phyloP scores from a whole-genome alignment of 2,797 vertebrate species.

The Streptopelia turtur region DNA sequence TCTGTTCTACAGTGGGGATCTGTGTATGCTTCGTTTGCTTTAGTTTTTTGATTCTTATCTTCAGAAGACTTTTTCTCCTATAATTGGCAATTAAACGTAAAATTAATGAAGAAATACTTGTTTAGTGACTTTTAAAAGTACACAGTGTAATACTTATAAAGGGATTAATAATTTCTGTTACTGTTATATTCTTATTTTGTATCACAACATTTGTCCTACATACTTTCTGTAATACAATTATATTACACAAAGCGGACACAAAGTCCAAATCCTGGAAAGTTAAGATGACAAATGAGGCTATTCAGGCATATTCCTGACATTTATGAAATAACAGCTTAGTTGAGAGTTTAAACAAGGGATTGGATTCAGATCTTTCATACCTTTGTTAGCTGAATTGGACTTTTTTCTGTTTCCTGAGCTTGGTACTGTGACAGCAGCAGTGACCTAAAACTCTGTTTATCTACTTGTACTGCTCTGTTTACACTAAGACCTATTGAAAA shows the following conservation, averaged over 20 bases:
- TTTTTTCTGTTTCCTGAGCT: slow-evolving; percentile 34
- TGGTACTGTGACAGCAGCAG: slow-evolving; percentile 23
- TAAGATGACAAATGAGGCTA: neutral
- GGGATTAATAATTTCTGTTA: neutral
- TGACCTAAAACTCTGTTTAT: slow-evolving; percentile 42
- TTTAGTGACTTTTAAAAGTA: neutral
- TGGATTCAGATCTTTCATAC: slow-evolving; percentile 48
- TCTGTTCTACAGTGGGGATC: neutral
- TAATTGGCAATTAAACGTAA: slow-evolving; percentile 14
- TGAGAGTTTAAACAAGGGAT: neutral
- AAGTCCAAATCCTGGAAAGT: neutral
- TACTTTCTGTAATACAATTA: neutral
- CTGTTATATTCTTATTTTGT: neutral
- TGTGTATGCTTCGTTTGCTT: neutral
- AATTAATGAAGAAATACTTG: neutral
- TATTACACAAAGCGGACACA: neutral
- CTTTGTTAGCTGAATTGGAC: slow-evolving; percentile 4
- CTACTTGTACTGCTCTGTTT: slow-evolving; percentile 70
- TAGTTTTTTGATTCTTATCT: slow-evolving; percentile 10
- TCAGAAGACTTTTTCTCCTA: slow-evolving; percentile 43
- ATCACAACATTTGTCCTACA: neutral
- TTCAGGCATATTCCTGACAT: neutral
- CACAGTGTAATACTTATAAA: neutral
- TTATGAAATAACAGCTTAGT: neutral
- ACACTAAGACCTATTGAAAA: slow-evolving; percentile 61